phyloP scores from a whole-genome alignment of 2,113 vertebrate genomes.

The Corydoras sp. region DNA sequence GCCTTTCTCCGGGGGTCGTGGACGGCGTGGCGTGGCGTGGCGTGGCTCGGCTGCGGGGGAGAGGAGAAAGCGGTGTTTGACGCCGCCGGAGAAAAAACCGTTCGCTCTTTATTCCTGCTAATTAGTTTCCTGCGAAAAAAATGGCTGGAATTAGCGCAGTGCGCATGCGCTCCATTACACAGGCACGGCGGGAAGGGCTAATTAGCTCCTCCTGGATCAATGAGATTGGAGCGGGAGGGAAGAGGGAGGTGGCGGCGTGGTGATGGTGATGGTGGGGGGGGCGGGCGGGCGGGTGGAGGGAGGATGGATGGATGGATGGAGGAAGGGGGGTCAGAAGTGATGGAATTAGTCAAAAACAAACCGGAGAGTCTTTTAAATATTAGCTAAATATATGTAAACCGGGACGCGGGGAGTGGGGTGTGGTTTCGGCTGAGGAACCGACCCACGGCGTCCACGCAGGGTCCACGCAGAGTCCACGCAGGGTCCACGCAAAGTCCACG shows the following conservation, averaged over 20 bases:
- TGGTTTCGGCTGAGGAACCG: no score
- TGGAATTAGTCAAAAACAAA: constrained; percentile 53
- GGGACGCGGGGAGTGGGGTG: no score
- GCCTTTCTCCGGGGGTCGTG: constrained; percentile 65
- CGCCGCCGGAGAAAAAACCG: constrained; percentile 91
- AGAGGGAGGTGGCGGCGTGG: constrained; percentile 61
- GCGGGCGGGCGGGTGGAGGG: constrained; percentile 71
- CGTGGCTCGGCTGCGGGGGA: constrained; percentile 73
- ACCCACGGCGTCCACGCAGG: no score
- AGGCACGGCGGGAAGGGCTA: constrained; percentile 99
- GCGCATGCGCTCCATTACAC: constrained; percentile 99
- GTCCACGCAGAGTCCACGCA: no score
- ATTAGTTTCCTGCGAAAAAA: constrained; percentile 97
- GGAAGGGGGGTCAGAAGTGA: constrained; percentile 1
- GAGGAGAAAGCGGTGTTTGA: constrained; percentile 87
- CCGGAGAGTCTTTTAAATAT: constrained; percentile 26
- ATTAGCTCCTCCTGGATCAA: constrained; percentile 99
- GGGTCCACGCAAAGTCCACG: no score
- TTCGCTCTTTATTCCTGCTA: constrained; percentile 99
- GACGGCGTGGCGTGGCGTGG: constrained; percentile 72
- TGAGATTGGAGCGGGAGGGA: constrained; percentile 90
- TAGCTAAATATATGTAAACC: background rate
- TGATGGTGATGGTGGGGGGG: constrained; percentile 59
- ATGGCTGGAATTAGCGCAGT: constrained; percentile 99
- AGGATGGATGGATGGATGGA: constrained; percentile 26